Percentiles rank a stretch among this genome's conserved stretches.
These are phyloP conservation scores for Petrophora chlorosata DNA, from an alignment of 2,888 invertebrate genomes.

Conservation along the genomic window DNA sequence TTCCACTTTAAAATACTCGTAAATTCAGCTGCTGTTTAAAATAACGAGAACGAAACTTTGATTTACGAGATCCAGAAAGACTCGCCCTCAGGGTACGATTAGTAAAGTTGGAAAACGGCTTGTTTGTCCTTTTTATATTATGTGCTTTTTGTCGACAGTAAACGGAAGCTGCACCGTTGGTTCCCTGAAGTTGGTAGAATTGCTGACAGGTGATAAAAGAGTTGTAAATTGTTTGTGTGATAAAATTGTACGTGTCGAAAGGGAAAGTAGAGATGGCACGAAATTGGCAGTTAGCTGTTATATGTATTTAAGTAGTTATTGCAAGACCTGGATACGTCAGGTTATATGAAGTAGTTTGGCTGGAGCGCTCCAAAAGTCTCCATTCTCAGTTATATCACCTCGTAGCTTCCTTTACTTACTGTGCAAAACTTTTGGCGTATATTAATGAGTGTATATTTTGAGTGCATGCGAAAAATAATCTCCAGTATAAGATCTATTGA, in stretches of 20 bases:
- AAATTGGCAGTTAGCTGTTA: background rate
- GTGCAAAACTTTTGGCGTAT: no score
- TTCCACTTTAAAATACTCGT: constrained; percentile 27
- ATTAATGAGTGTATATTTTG: no score
- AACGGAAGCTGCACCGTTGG: constrained; percentile 32
- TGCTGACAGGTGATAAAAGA: constrained; percentile 23
- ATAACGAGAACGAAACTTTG: constrained; percentile 38
- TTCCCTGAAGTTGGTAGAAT: constrained; percentile 14
- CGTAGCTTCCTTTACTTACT: no score
- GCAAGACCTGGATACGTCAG: no score
- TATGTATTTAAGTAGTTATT: no score
- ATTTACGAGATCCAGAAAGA: constrained; percentile 35
- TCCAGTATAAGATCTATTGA: no score
- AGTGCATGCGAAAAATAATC: no score
- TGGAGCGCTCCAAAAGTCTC: no score
- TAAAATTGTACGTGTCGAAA: constrained; percentile 12
- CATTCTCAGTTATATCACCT: no score
- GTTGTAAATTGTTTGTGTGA: constrained; percentile 17
- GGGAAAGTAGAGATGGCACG: background rate
- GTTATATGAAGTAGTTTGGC: no score
- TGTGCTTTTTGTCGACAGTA: constrained; percentile 35
- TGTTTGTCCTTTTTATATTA: constrained; percentile 42
- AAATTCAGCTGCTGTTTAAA: constrained; percentile 30
- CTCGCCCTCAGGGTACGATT: constrained; percentile 41
- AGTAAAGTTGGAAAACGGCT: constrained; percentile 45